Evolutionary conservation across 92 coral and sea anemone genomes (phyloP), one percentile per base, ranked within the genome.

Genomic region (Palythoa grandiflora): DNA sequence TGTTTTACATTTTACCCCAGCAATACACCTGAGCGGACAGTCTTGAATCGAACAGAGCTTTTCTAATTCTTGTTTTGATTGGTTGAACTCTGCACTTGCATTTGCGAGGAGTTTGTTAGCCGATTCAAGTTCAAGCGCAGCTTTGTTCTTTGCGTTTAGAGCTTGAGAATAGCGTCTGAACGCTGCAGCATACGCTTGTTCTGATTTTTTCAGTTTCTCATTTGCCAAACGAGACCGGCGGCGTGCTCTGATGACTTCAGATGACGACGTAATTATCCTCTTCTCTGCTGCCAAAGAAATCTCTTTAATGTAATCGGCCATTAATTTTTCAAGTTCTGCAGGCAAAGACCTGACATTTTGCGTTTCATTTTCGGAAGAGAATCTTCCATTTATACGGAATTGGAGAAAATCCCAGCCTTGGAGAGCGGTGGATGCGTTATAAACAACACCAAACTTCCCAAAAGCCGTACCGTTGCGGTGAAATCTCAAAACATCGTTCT

Each of bases 1-100:
- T 63, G 85, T 91, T 68, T 57, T 84, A 78, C 96, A 95, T 47
- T 78, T 83, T 16, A 91, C 87, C 14, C 98, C 98, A 19, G 87
- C 83, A 51, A 89, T 89, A 89, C 98, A 95, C n/a, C 76, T 90
- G 51, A 73, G 83, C 9, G 84, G 92, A 57, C 98, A 95, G 38
- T 91, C 83, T 3, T 60, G 59, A 10, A 93, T 60, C 28, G 87
- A 12, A 61, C 98, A 95, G 38, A 95, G 84, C 3, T 80, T 78
- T 68, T 88, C 85, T 40, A 95, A 75, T 6, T 76, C 85, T 73
- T 40, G 66, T 84, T 78, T 88, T 61, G 91, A 78, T 38, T 87
- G 71, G 73, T 89, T 87, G 47, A 90, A 76, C 20, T 92, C 95
- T n/a, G 84, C 54, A 68, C 68, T 92, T 59, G 71, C 77, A 50